Conservation (phyloP, 2,113 vertebrate species). For the Carassius carassius region DNA sequence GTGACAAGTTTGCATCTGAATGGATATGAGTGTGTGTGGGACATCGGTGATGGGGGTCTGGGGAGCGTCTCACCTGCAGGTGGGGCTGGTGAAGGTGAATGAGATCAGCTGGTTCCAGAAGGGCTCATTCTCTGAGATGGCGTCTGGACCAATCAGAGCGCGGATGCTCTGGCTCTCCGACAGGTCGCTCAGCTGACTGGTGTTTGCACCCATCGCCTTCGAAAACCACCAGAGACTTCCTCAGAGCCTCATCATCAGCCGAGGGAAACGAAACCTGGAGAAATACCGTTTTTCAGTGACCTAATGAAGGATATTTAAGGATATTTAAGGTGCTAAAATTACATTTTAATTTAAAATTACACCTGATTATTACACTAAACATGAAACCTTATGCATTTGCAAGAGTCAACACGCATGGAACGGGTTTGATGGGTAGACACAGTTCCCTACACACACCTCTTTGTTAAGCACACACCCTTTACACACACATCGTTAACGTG, state of each 20-base stretch:
- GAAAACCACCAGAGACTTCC: slow-evolving; percentile 20
- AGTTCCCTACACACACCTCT: slow-evolving; percentile 23
- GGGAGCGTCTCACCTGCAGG: slow-evolving; percentile 82
- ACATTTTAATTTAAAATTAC: too few species aligned
- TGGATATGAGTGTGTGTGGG: background rate
- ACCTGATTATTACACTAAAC: too few species aligned
- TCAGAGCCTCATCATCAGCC: slow-evolving; percentile 76
- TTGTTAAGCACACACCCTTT: slow-evolving; percentile 28
- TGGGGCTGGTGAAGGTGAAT: slow-evolving; percentile 91
- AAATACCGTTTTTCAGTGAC: background rate
- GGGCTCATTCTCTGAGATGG: slow-evolving; percentile 92
- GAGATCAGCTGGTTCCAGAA: slow-evolving; percentile 99
- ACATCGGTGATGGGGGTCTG: background rate
- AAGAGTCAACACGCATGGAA: background rate
- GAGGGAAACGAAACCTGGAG: slow-evolving; percentile 54
- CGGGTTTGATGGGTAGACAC: background rate
- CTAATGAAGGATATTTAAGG: background rate
- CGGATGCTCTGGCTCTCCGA: slow-evolving; percentile 89
- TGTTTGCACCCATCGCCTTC: slow-evolving; percentile 91
- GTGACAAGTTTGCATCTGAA: background rate
- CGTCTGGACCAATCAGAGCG: slow-evolving; percentile 84
- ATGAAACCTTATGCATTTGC: background rate
- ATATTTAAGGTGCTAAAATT: background rate
- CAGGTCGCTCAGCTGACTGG: slow-evolving; percentile 90
- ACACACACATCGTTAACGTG: background rate